Evolutionary conservation across 1,140 invertebrate genomes (phyloP).

Genomic region (Danaus melanippus): DNA sequence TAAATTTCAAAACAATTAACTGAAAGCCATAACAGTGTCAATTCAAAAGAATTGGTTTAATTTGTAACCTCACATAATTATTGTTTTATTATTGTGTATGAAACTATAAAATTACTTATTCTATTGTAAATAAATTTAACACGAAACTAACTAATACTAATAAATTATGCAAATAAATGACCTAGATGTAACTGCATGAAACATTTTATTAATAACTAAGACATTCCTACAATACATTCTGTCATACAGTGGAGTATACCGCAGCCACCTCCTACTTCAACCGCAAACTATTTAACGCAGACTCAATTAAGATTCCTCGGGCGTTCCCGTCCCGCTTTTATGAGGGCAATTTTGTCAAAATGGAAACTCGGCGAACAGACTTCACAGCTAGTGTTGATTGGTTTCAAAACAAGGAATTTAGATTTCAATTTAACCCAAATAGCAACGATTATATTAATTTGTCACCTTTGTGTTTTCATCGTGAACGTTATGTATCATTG

Average conservation of each 20-base stretch:
- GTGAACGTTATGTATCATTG: background rate
- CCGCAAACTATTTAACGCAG: slow-evolving; percentile 24
- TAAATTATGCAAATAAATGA: too few relatives aligned
- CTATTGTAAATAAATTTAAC: too few relatives aligned
- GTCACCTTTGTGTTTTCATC: slow-evolving; percentile 1
- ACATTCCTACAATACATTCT: too few relatives aligned
- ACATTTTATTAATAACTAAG: too few relatives aligned
- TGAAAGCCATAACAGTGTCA: too few relatives aligned
- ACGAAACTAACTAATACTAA: too few relatives aligned
- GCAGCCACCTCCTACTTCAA: slow-evolving; percentile 14
- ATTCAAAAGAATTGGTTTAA: too few relatives aligned
- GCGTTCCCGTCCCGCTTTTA: slow-evolving; percentile 34
- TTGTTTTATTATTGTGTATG: too few relatives aligned
- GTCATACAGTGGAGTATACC: background rate
- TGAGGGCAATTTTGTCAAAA: slow-evolving; percentile 43
- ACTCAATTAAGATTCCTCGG: slow-evolving; percentile 52
- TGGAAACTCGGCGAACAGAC: slow-evolving; percentile 22
- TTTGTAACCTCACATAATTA: too few relatives aligned
- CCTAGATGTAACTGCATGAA: too few relatives aligned
- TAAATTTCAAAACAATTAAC: too few relatives aligned
- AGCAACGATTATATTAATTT: slow-evolving; percentile 2
- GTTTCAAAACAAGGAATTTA: slow-evolving; percentile 13
- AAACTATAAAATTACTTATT: too few relatives aligned
- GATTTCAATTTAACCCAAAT: slow-evolving; percentile 8
- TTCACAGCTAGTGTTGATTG: slow-evolving; percentile 12